A percentile compares a stretch with the other conserved stretches of the same genome.
phyloP scores from a whole-genome alignment of 1,140 invertebrate genomes.

The Lamellibrachia luymesi region DNA sequence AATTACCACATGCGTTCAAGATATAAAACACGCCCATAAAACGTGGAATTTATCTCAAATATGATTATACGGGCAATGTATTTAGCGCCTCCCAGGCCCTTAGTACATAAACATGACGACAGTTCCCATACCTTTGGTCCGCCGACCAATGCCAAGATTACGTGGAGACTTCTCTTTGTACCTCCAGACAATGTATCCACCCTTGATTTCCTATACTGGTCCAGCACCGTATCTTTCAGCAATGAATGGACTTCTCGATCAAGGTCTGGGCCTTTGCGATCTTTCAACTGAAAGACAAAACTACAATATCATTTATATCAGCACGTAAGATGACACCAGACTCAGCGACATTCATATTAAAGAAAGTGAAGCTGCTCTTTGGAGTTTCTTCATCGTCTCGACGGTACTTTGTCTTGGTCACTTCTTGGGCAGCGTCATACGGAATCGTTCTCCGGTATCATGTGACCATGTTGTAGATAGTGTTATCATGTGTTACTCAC shows the following conservation, averaged over 20 bases:
- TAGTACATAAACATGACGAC: not conserved
- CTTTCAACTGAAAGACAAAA: constrained; percentile 5
- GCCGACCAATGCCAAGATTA: constrained; percentile 60
- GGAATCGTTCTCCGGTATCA: too few relatives aligned
- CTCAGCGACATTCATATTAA: not conserved
- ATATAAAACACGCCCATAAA: too few relatives aligned
- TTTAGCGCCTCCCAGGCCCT: too few relatives aligned
- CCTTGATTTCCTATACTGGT: constrained; percentile 33
- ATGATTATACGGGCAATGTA: too few relatives aligned
- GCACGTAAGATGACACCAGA: not conserved
- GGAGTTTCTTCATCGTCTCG: too few relatives aligned
- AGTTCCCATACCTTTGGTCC: constrained; percentile 51
- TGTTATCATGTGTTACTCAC: not conserved
- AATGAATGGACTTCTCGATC: constrained; percentile 23
- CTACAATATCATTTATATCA: constrained; percentile 7
- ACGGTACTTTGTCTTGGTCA: too few relatives aligned
- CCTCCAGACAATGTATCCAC: constrained; percentile 55
- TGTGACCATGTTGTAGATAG: too few relatives aligned
- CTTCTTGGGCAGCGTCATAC: too few relatives aligned
- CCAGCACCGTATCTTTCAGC: constrained; percentile 39
- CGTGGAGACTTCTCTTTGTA: constrained; percentile 57
- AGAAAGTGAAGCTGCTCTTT: not conserved
- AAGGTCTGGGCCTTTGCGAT: not conserved
- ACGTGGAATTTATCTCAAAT: too few relatives aligned
- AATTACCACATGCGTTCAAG: too few relatives aligned